These are phyloP conservation scores for Augiades crinisus DNA, from an alignment of 2,888 invertebrate species.

Conservation along the genomic window DNA sequence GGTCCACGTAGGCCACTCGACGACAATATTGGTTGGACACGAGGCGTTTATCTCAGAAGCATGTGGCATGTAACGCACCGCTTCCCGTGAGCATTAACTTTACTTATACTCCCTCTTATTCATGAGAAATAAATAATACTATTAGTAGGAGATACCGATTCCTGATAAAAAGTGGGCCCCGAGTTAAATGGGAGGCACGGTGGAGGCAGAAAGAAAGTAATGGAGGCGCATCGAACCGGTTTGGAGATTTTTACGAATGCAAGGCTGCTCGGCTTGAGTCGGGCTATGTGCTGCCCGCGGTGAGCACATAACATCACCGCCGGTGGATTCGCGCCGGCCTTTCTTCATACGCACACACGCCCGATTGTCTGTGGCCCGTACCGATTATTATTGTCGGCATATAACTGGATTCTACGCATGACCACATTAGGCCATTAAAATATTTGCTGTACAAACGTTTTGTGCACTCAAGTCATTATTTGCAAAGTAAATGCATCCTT, in stretches of 20 bases:
- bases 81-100: conserved; percentile 75
- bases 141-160: conserved; percentile 81
- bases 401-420: conserved; percentile 67
- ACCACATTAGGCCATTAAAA: conserved; percentile 60
- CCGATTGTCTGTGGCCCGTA: conserved; percentile 44
- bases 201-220: conserved; percentile 81
- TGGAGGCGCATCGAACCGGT: conserved; percentile 80
- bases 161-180: conserved; percentile 81
- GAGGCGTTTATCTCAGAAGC: conserved; percentile 65
- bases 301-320: conserved; percentile 70
- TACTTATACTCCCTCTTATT: conserved; percentile 77
- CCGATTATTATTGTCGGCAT: conserved; percentile 57
- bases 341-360: conserved; percentile 58
- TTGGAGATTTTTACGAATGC: conserved; percentile 81
- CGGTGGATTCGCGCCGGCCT: conserved; percentile 74
- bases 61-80: conserved; percentile 73
- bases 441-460: conserved; percentile 58
- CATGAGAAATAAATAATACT: conserved; percentile 82
- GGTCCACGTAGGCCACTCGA: conserved; percentile 18
- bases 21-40: conserved; percentile 45
- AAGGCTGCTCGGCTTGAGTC: conserved; percentile 68
- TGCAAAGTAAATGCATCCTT: conserved; percentile 56
- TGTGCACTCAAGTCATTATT: conserved; percentile 52
- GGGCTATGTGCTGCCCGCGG: conserved; percentile 68
- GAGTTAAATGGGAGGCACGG: conserved; percentile 80